phyloP scores from a whole-genome alignment of 2,888 invertebrate species.

The Meandrusa payeni region DNA sequence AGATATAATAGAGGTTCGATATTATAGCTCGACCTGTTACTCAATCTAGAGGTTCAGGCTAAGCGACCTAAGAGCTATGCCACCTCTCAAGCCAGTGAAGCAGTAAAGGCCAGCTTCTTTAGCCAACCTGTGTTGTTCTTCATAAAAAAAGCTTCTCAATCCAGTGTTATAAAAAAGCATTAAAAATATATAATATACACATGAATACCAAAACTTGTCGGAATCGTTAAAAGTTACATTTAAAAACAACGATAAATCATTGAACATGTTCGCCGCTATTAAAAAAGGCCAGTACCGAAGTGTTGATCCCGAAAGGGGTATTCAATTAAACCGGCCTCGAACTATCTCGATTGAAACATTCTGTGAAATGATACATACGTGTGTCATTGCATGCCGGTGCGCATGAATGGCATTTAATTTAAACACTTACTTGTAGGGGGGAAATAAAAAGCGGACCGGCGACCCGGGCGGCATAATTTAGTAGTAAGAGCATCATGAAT shows the following conservation, averaged over 20 bases:
- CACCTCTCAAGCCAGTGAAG: too few species aligned
- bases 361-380: conserved; percentile 29
- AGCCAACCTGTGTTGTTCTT: too few species aligned
- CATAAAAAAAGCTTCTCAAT: too few species aligned
- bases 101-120: too few species aligned
- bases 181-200: too few species aligned
- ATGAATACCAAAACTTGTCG: too few species aligned
- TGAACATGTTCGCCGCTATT: neutral
- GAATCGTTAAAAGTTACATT: too few species aligned
- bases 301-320: conserved; percentile 16
- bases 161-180: too few species aligned
- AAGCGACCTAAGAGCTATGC: too few species aligned
- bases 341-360: conserved; percentile 23
- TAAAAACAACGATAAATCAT: conserved; percentile 1
- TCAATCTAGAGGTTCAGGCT: too few species aligned
- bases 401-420: conserved; percentile 57
- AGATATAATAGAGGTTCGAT: too few species aligned
- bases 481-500: conserved; percentile 41
- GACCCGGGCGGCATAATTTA: conserved; percentile 42
- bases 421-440: conserved; percentile 44
- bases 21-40: too few species aligned
- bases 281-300: neutral
- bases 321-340: conserved; percentile 30
- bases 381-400: conserved; percentile 42
- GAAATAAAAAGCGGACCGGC: conserved; percentile 43